Evolutionary conservation across 2,797 vertebrate genomes (phyloP), one percentile per base, ranked within the genome.

Genomic region (Eulemur coronatus): DNA sequence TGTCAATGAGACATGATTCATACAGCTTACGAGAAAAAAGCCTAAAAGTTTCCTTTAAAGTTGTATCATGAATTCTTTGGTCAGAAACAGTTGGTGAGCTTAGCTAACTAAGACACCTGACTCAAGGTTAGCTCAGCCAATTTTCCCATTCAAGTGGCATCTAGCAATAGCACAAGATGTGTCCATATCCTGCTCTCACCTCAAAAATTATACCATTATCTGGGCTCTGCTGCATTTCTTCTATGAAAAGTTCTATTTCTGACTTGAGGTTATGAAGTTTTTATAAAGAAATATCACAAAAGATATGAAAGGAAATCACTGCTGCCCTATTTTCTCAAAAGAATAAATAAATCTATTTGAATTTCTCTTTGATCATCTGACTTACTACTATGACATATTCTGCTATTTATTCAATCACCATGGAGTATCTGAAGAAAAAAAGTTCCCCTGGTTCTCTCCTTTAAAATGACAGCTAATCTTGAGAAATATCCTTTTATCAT

Each of bases 321-420:
- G 97, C 96, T 98, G 97, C 94, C 97, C 98, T 98, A 98, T 98
- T 98, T 98, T 98, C 97, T 98, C 97, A 98, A 97, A 98, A 98
- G 95, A 98, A 98, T 97, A 98, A 98, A 93, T 97, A 96, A 96
- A 97, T 80, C 94, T 97, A 97, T 98, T 98, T 97, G 90, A 95
- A 96, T 96, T 88, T 96, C 11, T 89, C 97, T 98, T 98, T 98
- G 97, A 98, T 98, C 97, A 98, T 98, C 95, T 97, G 94, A 95
- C 97, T 98, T 98, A 89, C 98, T 98, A 97, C 96, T 97, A 98
- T 95, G 97, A 97, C 94, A 97, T 92, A 98, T 94, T 98, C 98
- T 97, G 96, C 96, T 98, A 97, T 98, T 98, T 98, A 98, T 98
- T 98, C 97, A 97, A 90, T 96, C 92, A 98, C 84, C 94, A 91